A percentile compares a stretch with the other conserved stretches of the same genome.
These are phyloP conservation scores for Nymphicus hollandicus DNA, from an alignment of 2,113 vertebrate species.

Conservation along the genomic window DNA sequence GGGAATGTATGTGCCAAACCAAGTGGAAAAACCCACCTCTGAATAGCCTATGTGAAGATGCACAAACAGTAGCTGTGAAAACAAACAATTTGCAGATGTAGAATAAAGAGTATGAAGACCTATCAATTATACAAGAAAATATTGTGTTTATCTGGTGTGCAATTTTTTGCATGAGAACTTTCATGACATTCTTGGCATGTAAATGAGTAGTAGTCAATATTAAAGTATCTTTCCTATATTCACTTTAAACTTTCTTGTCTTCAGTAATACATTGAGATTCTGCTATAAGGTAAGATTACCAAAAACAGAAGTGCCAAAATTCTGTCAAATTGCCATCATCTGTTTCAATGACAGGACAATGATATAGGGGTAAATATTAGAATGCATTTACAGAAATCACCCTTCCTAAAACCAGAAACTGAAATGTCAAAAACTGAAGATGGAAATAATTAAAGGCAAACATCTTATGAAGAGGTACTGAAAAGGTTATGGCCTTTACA, in stretches of 20 bases:
- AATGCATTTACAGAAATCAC: not conserved
- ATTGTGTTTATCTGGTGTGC: not conserved
- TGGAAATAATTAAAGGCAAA: slow-evolving; percentile 28
- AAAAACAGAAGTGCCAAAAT: not conserved
- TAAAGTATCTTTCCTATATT: not conserved
- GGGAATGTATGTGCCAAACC: not conserved
- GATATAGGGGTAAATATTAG: not conserved
- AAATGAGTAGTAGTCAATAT: not conserved
- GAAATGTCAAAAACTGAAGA: not conserved
- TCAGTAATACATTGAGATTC: not conserved
- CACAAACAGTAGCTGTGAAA: not conserved
- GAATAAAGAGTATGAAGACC: not conserved
- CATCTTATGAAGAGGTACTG: not conserved
- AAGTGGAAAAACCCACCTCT: not conserved
- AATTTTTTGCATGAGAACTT: not conserved
- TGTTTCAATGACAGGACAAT: not conserved
- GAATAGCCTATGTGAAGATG: not conserved
- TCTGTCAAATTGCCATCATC: not conserved
- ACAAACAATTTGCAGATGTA: not conserved
- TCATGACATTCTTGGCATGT: not conserved
- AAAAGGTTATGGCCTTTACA: slow-evolving; percentile 29
- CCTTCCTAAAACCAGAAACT: not conserved
- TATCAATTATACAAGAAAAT: not conserved
- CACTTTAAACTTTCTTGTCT: not conserved
- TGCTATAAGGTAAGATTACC: not conserved